Percentiles rank a stretch among this genome's conserved stretches.
Conservation (phyloP, 2,888 invertebrate genomes). For the Gymnoscelis rufifasciata region DNA sequence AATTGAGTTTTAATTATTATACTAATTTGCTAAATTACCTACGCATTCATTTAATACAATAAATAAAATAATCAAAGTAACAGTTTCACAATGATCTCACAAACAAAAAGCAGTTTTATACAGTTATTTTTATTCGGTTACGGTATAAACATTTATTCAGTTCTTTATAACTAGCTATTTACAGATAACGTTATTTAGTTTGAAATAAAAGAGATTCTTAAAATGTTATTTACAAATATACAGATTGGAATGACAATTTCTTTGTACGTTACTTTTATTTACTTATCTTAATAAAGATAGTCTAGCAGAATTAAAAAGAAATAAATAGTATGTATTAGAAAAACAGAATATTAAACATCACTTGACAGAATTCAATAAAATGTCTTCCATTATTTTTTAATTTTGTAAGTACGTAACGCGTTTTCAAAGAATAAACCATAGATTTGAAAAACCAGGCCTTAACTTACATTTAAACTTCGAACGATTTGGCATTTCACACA, state of each 20-base stretch:
- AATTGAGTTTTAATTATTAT: conserved; percentile 2
- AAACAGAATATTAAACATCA: too few species aligned
- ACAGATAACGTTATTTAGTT: conserved; percentile 53
- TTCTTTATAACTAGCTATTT: conserved; percentile 57
- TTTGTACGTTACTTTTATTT: conserved; percentile 69
- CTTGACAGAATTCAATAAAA: too few species aligned
- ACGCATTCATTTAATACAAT: neutral
- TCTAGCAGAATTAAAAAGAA: too few species aligned
- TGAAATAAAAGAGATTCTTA: conserved; percentile 57
- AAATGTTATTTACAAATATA: conserved; percentile 67
- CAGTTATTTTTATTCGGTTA: conserved; percentile 10
- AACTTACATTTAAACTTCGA: conserved; percentile 41
- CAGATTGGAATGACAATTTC: conserved; percentile 63
- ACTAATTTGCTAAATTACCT: conserved; percentile 5
- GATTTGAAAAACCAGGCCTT: neutral
- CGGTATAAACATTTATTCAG: conserved; percentile 28
- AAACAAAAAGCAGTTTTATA: conserved; percentile 4
- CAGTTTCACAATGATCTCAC: too few species aligned
- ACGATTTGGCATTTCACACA: conserved; percentile 57
- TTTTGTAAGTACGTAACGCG: too few species aligned
- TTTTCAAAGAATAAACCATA: neutral
- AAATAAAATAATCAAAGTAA: neutral
- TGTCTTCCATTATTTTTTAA: too few species aligned
- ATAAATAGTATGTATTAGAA: too few species aligned
- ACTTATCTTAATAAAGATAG: conserved; percentile 23